phyloP scores from a whole-genome alignment of 2,797 vertebrate species.

The Toxotes lorentzi region DNA sequence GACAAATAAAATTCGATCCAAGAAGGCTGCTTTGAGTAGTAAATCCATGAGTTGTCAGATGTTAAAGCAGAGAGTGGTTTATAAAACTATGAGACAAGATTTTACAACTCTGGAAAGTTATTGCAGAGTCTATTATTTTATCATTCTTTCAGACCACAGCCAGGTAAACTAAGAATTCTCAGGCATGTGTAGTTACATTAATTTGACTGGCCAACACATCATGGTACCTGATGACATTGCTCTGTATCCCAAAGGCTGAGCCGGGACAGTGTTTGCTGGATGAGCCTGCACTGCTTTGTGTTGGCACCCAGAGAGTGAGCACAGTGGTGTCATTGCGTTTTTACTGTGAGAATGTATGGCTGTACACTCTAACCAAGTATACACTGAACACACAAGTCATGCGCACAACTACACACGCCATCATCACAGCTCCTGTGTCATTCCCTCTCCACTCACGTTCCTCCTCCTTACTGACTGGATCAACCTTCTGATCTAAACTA shows the following conservation, averaged over 20 bases:
- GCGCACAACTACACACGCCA: slow-evolving; percentile 1
- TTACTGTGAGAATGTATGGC: too few species aligned
- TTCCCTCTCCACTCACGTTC: slow-evolving; percentile 1
- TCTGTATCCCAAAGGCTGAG: neutral
- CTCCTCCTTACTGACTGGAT: slow-evolving; percentile 13
- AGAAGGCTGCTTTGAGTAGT: neutral
- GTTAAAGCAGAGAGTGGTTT: too few species aligned
- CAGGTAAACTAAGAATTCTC: neutral
- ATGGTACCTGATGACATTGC: neutral
- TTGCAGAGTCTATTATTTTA: neutral
- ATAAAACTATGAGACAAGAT: too few species aligned
- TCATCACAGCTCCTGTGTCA: neutral
- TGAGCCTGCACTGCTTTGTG: neutral
- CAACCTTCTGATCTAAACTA: slow-evolving; percentile 21
- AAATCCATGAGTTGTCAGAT: neutral
- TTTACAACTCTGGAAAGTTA: neutral
- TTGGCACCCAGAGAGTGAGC: too few species aligned
- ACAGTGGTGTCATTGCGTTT: too few species aligned
- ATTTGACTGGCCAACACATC: neutral
- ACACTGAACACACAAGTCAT: slow-evolving; percentile 1
- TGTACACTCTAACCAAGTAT: too few species aligned
- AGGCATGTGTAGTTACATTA: neutral
- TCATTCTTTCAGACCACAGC: neutral
- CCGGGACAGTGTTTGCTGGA: neutral
- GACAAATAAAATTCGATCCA: neutral